Conservation (phyloP, 2,888 invertebrate species). For the Sarcophaga subvicina region DNA sequence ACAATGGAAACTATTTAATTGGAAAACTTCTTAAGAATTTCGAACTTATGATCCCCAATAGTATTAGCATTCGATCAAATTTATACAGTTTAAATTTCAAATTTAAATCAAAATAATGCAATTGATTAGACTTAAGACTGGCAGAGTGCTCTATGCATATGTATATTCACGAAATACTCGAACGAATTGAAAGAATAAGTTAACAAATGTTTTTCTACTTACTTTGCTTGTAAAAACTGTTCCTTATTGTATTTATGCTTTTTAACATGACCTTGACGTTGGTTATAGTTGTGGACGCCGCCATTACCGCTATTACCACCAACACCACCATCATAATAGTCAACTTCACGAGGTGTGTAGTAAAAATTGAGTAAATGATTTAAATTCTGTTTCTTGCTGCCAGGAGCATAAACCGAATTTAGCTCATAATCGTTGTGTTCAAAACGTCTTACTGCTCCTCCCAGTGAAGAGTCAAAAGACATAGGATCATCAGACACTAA, state of each 20-base stretch:
- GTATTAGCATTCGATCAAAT: no score
- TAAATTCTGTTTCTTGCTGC: constrained; percentile 95
- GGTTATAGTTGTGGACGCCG: constrained; percentile 67
- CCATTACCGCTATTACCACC: constrained; percentile 71
- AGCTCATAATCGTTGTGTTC: constrained; percentile 83
- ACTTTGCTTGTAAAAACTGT: constrained; percentile 97
- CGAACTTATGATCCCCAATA: no score
- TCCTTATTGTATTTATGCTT: constrained; percentile 93
- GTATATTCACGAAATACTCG: no score
- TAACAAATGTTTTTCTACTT: constrained; percentile 77
- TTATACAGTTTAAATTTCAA: no score
- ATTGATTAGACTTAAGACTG: no score
- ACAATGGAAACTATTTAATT: no score
- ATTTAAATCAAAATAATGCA: no score
- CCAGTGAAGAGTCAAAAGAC: constrained; percentile 62
- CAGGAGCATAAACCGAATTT: constrained; percentile 91
- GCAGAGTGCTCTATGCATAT: no score
- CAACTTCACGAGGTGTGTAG: constrained; percentile 86
- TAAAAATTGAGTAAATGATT: constrained; percentile 97
- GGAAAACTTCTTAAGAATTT: no score
- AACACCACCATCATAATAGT: constrained; percentile 73
- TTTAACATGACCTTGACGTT: constrained; percentile 68
- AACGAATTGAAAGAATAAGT: not conserved
- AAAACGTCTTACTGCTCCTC: constrained; percentile 70
- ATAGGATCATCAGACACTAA: constrained; percentile 73